Base-by-base conservation (phyloP, 2,113 vertebrate species). In the Oreotrochilus melanogaster region DNA sequence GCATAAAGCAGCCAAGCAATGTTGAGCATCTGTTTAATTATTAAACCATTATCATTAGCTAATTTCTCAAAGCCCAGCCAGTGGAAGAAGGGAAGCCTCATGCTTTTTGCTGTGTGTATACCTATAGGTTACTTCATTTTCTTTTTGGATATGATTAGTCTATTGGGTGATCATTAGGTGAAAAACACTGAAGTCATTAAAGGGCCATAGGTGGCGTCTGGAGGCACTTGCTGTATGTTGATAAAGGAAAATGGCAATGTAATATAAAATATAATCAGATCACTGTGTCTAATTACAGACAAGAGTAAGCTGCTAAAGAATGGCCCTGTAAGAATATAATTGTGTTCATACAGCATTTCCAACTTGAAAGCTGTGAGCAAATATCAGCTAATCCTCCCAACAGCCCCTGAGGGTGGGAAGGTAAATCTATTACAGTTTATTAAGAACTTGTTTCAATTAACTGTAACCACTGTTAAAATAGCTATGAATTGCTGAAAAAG, bases 381-480 rank as follows among this genome's bases (percentile, higher is more conserved):
- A 96, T 96, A 96, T 74, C 69, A 3, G 54, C 93, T 92, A 92
- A 96, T 96, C 86, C 86, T 91, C 93, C 88, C 69, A 67, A 74
- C 45, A 71, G 53, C 78, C 94, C 76, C 83, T 65, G 76, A 91
- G 75, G 75, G 35, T 88, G 43, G 72, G 60, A 91, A 92, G 86
- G 92, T 94, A 97, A 97, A 97, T 94, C 75, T 95, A 91, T 93
- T 97, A 93, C 89, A 94, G 58, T 94, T 97, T 97, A 95, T 96
- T 97, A 95, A 84, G 65, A 92, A 81, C 67, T 94, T 93, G 78
- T 95, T 96, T 95, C 78, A 81, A 79, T 96, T 94, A 96, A 75
- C 84, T 91, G 83, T 89, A 95, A 62, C 83, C 84, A 84, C 50
- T 93, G 43, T 89, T 96, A 81, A 95, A 96, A 84, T 86, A 84